phyloP scores from a whole-genome alignment of 2,113 vertebrate genomes.

The Hemibagrus wyckioides region DNA sequence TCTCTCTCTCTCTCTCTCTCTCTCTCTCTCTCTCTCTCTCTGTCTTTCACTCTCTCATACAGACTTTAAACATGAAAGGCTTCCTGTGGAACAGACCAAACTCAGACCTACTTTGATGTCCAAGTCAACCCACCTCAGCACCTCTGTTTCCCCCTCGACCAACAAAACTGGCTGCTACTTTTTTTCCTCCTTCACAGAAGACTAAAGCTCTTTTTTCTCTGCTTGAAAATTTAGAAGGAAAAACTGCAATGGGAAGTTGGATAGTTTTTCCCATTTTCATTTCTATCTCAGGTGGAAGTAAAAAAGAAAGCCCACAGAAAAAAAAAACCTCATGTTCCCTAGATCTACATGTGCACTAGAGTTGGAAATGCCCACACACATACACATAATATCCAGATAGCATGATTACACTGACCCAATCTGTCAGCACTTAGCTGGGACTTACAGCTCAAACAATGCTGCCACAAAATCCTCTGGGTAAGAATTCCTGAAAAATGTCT shows the following conservation, averaged over 20 bases:
- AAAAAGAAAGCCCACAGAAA: constrained; percentile 1
- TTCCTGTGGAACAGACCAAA: constrained; percentile 61
- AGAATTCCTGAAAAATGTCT: constrained; percentile 53
- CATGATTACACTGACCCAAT: constrained; percentile 49
- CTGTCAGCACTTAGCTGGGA: constrained; percentile 53
- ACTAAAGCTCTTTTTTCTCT: constrained; percentile 60
- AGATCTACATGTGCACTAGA: constrained; percentile 21
- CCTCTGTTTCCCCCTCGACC: constrained; percentile 2
- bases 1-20: neutral
- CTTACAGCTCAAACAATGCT: constrained; percentile 52
- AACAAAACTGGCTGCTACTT: constrained; percentile 50
- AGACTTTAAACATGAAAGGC: constrained; percentile 72
- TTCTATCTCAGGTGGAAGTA: constrained; percentile 38
- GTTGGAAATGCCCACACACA: constrained; percentile 48
- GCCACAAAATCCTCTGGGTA: constrained; percentile 41
- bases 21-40: neutral
- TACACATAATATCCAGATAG: constrained; percentile 19
- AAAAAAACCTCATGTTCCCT: neutral
- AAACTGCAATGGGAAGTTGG: neutral
- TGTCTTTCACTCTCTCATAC: constrained; percentile 35
- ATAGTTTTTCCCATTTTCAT: constrained; percentile 42
- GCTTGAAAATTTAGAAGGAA: neutral
- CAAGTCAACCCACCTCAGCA: constrained; percentile 42
- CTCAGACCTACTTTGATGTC: constrained; percentile 70
- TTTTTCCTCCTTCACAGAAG: constrained; percentile 61